Evolutionary conservation across 2,888 invertebrate species (phyloP).

Genomic region (Drosophila borborema): DNA sequence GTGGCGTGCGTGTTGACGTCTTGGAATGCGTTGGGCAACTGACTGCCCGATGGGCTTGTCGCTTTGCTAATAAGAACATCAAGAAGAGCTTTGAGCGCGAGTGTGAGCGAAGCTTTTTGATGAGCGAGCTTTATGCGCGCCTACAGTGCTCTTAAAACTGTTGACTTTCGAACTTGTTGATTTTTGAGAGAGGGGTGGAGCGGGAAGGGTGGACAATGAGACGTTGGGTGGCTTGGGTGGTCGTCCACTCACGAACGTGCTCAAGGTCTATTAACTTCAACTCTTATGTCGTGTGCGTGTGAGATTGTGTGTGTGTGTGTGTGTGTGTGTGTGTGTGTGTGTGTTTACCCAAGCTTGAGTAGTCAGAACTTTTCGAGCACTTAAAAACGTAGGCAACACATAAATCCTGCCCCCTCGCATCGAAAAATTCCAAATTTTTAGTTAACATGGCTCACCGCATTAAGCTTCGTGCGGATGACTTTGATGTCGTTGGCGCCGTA

Average conservation of each 20-base stretch:
- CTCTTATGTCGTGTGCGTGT: slow-evolving; percentile 2
- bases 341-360: slow-evolving; percentile 32
- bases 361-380: slow-evolving; percentile 20
- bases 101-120: slow-evolving; percentile 33
- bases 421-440: slow-evolving; percentile 45
- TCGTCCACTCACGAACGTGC: slow-evolving; percentile 32
- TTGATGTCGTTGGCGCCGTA: slow-evolving; percentile 69
- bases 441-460: slow-evolving; percentile 63
- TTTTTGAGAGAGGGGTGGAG: slow-evolving; percentile 3
- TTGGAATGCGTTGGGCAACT: slow-evolving; percentile 55
- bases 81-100: slow-evolving; percentile 61
- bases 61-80: slow-evolving; percentile 69
- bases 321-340: not conserved
- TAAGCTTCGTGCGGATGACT: slow-evolving; percentile 63
- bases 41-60: slow-evolving; percentile 30
- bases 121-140: slow-evolving; percentile 29
- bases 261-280: slow-evolving; percentile 47
- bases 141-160: slow-evolving; percentile 36
- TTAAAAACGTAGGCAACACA: slow-evolving; percentile 1
- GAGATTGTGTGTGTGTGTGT: not conserved
- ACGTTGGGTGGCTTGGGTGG: slow-evolving; percentile 8
- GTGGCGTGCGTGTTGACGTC: slow-evolving; percentile 40
- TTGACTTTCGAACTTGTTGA: slow-evolving; percentile 66
- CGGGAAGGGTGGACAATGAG: not conserved
- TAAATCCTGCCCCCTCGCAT: slow-evolving; percentile 1